Conservation (phyloP, 2,888 invertebrate species). For the Hyles lineata region DNA sequence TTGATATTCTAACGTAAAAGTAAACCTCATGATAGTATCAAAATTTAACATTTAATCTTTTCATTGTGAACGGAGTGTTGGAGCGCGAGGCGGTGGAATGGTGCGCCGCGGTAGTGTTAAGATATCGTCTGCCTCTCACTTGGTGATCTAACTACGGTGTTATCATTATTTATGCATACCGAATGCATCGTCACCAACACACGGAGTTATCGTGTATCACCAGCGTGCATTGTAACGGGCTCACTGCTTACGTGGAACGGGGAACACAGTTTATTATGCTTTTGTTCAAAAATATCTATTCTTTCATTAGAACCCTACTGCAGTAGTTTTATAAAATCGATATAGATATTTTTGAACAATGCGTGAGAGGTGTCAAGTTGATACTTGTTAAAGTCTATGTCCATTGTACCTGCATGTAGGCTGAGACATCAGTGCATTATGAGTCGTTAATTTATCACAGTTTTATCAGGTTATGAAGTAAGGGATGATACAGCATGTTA, state of each 20-base stretch:
- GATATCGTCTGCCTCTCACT: conserved; percentile 78
- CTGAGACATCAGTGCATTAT: conserved; percentile 68
- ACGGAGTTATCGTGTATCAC: conserved; percentile 67
- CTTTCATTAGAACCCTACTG: conserved; percentile 36
- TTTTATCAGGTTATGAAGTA: conserved; percentile 41
- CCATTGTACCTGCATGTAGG: conserved; percentile 77
- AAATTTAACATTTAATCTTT: no score
- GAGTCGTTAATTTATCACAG: conserved; percentile 43
- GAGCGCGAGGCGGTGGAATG: conserved; percentile 31
- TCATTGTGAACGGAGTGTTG: background rate
- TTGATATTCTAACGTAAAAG: conserved; percentile 1
- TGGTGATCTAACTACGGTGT: conserved; percentile 71
- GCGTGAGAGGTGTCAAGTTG: conserved; percentile 56
- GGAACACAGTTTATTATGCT: conserved; percentile 58
- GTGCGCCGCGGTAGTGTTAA: conserved; percentile 70
- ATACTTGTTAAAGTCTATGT: conserved; percentile 58
- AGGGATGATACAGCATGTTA: conserved; percentile 58
- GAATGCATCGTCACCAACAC: conserved; percentile 72
- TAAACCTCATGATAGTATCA: background rate
- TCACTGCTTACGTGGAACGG: conserved; percentile 82
- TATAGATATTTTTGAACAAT: conserved; percentile 66
- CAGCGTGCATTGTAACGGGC: conserved; percentile 75
- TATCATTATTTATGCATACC: conserved; percentile 63
- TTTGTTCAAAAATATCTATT: conserved; percentile 68
- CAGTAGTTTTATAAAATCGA: conserved; percentile 14